A percentile compares a stretch with the other conserved stretches of the same genome.
Conservation (phyloP, 64 coral and sea anemone genomes). For the Actinia equina region DNA sequence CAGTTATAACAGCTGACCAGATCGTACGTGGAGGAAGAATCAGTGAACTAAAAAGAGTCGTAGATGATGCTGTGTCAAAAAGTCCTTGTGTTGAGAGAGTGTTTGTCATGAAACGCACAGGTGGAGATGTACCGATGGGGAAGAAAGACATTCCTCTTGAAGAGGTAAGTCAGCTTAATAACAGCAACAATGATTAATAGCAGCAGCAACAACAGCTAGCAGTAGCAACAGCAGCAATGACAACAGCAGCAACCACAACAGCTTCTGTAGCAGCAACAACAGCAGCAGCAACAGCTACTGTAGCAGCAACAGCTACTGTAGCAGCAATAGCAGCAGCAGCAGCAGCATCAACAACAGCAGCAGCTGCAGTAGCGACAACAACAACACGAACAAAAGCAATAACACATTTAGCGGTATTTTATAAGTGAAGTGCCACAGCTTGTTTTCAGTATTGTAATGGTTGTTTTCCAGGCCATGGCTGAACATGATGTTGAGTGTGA, state of each 20-base stretch:
- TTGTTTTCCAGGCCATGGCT: slow-evolving; percentile 69
- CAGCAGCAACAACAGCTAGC: no score
- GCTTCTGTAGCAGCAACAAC: no score
- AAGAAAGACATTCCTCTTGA: slow-evolving; percentile 86
- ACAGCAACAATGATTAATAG: not conserved
- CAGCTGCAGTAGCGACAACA: no score
- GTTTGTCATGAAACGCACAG: slow-evolving; percentile 91
- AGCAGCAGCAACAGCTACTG: no score
- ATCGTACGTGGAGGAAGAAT: slow-evolving; percentile 75
- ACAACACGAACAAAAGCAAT: no score
- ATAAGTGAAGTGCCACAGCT: not conserved
- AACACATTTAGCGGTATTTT: no score
- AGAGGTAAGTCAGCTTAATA: slow-evolving; percentile 36
- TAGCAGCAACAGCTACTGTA: no score
- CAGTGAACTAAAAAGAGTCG: slow-evolving; percentile 76
- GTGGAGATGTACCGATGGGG: slow-evolving; percentile 86
- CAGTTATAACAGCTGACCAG: slow-evolving; percentile 95
- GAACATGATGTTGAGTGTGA: slow-evolving; percentile 76
- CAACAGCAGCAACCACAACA: no score
- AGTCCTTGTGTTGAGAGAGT: slow-evolving; percentile 88
- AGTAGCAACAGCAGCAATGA: no score
- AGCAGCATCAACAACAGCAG: no score
- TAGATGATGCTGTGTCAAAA: slow-evolving; percentile 78
- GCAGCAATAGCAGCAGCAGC: not conserved
- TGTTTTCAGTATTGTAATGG: not conserved